Evolutionary conservation across 2,113 vertebrate species (phyloP).

Genomic region (Amblyopsis rosae): DNA sequence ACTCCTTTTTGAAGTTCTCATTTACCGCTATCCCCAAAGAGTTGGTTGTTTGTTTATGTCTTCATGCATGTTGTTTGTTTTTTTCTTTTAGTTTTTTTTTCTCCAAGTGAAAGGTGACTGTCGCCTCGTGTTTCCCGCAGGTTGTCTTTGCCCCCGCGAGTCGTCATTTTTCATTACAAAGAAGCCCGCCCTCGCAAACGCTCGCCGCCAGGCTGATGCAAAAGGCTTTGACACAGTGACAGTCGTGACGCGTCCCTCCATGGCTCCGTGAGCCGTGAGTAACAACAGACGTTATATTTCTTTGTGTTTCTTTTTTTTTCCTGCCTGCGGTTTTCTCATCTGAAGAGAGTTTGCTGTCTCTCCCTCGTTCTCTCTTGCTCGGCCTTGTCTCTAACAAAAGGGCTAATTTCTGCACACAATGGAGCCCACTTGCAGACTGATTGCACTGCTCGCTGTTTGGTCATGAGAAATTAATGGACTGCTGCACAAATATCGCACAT

Average conservation of each 20-base stretch:
- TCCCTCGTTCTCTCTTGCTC: slow-evolving; percentile 51
- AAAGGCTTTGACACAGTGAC: slow-evolving; percentile 52
- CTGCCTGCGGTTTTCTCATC: slow-evolving; percentile 30
- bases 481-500: slow-evolving; percentile 53
- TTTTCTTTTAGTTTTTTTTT: no score
- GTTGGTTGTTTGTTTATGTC: background rate
- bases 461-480: slow-evolving; percentile 61
- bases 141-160: slow-evolving; percentile 38
- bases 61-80: no score
- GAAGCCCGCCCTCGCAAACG: slow-evolving; percentile 36
- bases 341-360: slow-evolving; percentile 32
- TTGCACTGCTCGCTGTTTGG: slow-evolving; percentile 57
- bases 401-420: slow-evolving; percentile 58
- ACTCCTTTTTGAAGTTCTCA: background rate
- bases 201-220: slow-evolving; percentile 38
- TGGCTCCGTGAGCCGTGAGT: slow-evolving; percentile 47
- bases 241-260: slow-evolving; percentile 45
- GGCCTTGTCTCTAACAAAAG: slow-evolving; percentile 49
- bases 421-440: slow-evolving; percentile 41
- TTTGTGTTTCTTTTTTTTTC: slow-evolving; percentile 21
- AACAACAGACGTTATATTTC: slow-evolving; percentile 38
- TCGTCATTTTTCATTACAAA: slow-evolving; percentile 67
- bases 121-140: background rate
- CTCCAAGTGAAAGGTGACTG: slow-evolving; percentile 46
- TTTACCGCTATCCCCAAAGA: background rate